phyloP scores from a whole-genome alignment of 2,113 vertebrate genomes.

The Uria aalge region DNA sequence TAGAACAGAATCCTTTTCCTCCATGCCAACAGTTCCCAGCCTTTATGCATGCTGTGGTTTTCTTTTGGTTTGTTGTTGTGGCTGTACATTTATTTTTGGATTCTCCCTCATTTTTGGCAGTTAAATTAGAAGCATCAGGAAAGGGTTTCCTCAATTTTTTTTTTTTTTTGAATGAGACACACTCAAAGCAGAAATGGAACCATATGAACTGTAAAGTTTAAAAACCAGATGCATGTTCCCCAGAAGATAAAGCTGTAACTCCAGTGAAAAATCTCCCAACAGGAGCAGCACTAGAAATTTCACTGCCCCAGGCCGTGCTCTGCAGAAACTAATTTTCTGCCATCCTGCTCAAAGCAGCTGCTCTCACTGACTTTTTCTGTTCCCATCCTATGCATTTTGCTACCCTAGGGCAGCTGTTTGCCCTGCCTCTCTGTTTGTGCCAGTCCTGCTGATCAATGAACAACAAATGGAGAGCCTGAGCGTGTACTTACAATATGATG shows the following conservation, averaged over 20 bases:
- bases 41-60: not conserved
- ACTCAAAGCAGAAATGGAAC: not conserved
- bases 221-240: not conserved
- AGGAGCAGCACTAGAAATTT: not conserved
- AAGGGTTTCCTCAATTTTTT: not conserved
- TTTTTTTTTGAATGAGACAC: not conserved
- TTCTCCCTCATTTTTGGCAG: not conserved
- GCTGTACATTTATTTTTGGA: not conserved
- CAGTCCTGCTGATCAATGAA: not conserved
- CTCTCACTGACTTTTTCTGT: not conserved
- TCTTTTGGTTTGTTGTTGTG: not conserved
- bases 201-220: not conserved
- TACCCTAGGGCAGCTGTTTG: not conserved
- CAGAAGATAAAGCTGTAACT: not conserved
- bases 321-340: not conserved
- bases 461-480: not conserved
- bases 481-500: accelerated
- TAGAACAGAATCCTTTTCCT: not conserved
- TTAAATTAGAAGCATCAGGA: not conserved
- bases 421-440: not conserved
- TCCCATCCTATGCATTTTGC: not conserved
- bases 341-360: not conserved
- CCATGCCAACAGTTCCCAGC: not conserved
- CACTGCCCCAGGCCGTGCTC: not conserved
- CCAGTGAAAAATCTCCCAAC: not conserved